phyloP scores from a whole-genome alignment of 1,140 invertebrate species.

The Drosophila ficusphila region DNA sequence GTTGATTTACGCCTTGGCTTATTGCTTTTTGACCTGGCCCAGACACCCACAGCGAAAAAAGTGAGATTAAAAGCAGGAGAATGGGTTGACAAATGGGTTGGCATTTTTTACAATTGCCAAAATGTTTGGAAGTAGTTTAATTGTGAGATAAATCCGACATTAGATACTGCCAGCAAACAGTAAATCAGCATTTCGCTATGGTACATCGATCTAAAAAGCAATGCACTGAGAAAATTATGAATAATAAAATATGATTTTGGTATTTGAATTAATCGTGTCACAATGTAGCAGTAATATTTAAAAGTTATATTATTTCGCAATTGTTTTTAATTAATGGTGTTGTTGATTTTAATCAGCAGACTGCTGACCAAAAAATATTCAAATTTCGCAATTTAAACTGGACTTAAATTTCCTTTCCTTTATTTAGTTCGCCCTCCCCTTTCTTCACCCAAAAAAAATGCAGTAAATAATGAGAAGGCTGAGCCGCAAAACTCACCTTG shows the following conservation, averaged over 20 bases:
- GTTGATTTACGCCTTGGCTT: slow-evolving; percentile 76
- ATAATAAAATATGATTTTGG: too few relatives aligned
- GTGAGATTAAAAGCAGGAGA: not conserved
- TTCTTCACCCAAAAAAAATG: not conserved
- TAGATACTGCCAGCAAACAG: slow-evolving; percentile 36
- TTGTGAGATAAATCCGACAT: slow-evolving; percentile 71
- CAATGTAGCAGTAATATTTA: too few relatives aligned
- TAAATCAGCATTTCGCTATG: slow-evolving; percentile 78
- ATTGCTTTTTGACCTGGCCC: slow-evolving; percentile 63
- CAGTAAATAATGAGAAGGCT: slow-evolving; percentile 31
- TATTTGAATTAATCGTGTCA: too few relatives aligned
- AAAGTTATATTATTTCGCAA: too few relatives aligned
- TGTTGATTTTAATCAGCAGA: too few relatives aligned
- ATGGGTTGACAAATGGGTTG: slow-evolving; percentile 51
- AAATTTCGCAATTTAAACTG: not conserved
- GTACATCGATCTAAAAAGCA: not conserved
- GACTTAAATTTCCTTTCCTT: not conserved
- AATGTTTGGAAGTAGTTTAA: slow-evolving; percentile 67
- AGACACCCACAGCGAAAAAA: slow-evolving; percentile 36
- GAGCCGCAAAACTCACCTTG: slow-evolving; percentile 29
- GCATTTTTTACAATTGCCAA: slow-evolving; percentile 59
- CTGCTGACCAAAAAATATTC: too few relatives aligned
- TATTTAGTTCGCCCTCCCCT: not conserved
- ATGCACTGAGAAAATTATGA: not conserved
- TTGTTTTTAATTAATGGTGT: too few relatives aligned